phyloP scores from a whole-genome alignment of 2,113 vertebrate genomes.

The Shinisaurus crocodilurus region DNA sequence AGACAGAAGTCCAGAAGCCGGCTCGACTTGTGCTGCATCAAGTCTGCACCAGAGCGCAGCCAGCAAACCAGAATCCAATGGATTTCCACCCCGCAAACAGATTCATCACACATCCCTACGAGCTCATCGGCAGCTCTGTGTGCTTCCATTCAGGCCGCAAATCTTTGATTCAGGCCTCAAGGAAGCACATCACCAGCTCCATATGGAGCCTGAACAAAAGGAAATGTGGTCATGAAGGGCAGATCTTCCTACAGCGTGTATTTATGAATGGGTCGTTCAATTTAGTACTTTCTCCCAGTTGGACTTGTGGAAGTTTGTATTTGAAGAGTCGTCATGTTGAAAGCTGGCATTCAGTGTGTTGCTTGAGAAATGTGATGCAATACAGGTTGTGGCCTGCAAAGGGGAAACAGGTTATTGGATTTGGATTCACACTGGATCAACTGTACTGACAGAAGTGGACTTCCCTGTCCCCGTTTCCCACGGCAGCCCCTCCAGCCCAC shows the following conservation, averaged over 20 bases:
- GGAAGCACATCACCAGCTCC: neutral
- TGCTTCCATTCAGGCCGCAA: neutral
- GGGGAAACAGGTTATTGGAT: neutral
- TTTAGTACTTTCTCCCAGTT: neutral
- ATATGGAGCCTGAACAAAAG: neutral
- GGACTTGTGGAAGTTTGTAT: neutral
- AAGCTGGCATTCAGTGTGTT: neutral
- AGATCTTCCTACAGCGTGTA: neutral
- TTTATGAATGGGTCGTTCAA: neutral
- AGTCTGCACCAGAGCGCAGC: too few species aligned
- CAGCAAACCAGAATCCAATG: too few species aligned
- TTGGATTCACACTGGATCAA: neutral
- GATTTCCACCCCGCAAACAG: too few species aligned
- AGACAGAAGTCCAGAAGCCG: too few species aligned
- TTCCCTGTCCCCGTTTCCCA: too few species aligned
- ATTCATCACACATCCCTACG: too few species aligned
- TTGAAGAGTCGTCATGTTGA: neutral
- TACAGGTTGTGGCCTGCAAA: conserved; percentile 3
- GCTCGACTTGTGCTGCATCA: too few species aligned
- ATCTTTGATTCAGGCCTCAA: neutral
- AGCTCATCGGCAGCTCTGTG: neutral
- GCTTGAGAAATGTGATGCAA: neutral
- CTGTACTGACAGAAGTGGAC: too few species aligned
- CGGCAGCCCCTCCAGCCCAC: too few species aligned
- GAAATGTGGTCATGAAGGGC: neutral